Evolutionary conservation across 2,113 vertebrate species (phyloP), one percentile per base, ranked within the genome.

Genomic region (Willisornis vidua): DNA sequence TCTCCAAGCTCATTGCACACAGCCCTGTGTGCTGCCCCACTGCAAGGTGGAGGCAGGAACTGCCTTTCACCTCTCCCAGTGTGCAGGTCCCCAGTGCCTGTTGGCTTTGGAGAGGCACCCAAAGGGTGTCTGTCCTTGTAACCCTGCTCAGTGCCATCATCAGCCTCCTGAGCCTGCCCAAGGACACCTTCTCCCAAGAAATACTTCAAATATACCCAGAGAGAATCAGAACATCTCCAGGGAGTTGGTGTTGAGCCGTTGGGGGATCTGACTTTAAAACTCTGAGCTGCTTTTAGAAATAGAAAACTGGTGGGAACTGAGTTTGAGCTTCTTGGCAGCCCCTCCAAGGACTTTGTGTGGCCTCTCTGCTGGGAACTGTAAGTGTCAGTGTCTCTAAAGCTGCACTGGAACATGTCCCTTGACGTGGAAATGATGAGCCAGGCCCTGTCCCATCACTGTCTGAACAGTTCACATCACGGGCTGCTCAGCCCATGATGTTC

Each of bases 401-500:
- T 71, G 57, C 22, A 4, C 75, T 41, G 0, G 1, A 25, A 18
- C 22, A 4, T 0, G 14, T 85, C 43, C 37, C 51, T 84, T 75
- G 52, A 24, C 16, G 3, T 20, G 37, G 72, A n/a, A 86, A 74
- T 52, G 70, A 39, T 35, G 52, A 93, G 41, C 57, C 46, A 26
- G 74, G 41, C 26, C 17, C 11, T 12, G 31, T 67, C 76, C 52
- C 43, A 29, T 54, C 52, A 8, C 66, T 83, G 61, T 59, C 71
- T 71, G 66, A 84, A 46, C 18, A 1, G 17, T 57, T 67, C 13
- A 19, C 35, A 14, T 76, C 57, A 17, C 45, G 7, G 57, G 2
- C 31, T 51, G 39, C 82, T 61, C 37, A 18, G 23, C 71, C 20
- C 17, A 1, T 5, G n/a, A 33, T 19, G 19, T 41, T 19, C 80